Base-by-base conservation (phyloP, 2,888 invertebrate species). In the Morpho achilles region DNA sequence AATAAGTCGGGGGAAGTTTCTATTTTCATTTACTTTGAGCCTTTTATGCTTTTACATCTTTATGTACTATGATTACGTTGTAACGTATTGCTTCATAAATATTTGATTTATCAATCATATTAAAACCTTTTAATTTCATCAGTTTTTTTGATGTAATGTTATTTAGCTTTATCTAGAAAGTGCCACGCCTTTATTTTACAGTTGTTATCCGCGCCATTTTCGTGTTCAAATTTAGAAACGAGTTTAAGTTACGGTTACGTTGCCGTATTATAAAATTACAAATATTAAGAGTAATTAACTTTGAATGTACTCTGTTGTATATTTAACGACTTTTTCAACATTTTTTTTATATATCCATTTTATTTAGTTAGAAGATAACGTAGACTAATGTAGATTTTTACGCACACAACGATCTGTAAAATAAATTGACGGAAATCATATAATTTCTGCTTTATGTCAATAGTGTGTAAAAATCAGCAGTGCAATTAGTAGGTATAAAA, bases 361-460 rank as follows among this genome's bases (percentile, higher is more conserved):
- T 32, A 32, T 46, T 46, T 10, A 7, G 46, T 46, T 46, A 16
- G 32, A 32, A 32, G 32, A 32, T 32, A 32, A 32, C 32, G 32
- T 32, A 32, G 32, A 32, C 32, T 32, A 32, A 43, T 43, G 9
- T 43, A 9, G 9, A 43, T 43, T 8, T 43, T 45, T 76, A 80
- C 82, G 82, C 84, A 83, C 84, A 83, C 64, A 65, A 64, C 52
- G 45, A 60, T 48, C 45, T 55, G 8, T 50, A 42, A 55, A 53
- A 56, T 48, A 48, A 48, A 55, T 23, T 43, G n/a, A 50, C 46
- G 39, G 8, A 46, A 41, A 46, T n/a, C 16, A 2, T 7, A 16
- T 47, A 50, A 22, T 10, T 53, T 48, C 41, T 39, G 8, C 45
- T 23, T 43, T 40, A 47, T 6, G 42, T 39, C 23, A 41, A 32